Conservation (phyloP, 2,888 invertebrate genomes). For the Adineta ricciae region DNA sequence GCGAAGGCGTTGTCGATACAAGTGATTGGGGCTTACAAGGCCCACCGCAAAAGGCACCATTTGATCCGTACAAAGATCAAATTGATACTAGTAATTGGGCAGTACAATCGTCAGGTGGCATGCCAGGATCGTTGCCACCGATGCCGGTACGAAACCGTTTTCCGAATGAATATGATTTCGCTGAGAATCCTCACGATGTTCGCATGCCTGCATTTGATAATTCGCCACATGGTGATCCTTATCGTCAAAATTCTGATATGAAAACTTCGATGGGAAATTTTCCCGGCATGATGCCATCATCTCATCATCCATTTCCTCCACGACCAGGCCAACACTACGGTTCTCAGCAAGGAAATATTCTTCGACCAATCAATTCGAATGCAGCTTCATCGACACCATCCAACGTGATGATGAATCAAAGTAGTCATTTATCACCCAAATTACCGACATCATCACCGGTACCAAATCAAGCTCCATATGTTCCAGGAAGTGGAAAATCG, state of each 20-base stretch:
- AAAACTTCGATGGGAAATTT: neutral
- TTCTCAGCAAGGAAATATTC: neutral
- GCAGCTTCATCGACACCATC: neutral
- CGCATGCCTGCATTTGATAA: neutral
- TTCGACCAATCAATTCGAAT: neutral
- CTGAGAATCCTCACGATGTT: neutral
- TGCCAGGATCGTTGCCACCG: neutral
- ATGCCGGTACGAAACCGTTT: neutral
- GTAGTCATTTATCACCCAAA: neutral
- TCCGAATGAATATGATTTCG: neutral
- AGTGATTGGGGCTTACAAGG: neutral
- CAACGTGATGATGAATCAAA: neutral
- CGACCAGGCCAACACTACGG: neutral
- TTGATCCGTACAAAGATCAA: slow-evolving; percentile 7
- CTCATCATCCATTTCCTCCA: neutral
- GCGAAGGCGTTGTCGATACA: neutral
- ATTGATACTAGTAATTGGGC: slow-evolving; percentile 32
- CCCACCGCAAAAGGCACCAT: neutral
- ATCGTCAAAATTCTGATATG: neutral
- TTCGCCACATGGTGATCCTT: neutral
- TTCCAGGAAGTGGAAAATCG: neutral
- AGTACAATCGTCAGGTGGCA: neutral
- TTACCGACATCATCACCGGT: neutral
- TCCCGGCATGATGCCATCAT: neutral
- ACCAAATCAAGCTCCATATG: neutral